phyloP scores from a whole-genome alignment of 2,888 invertebrate species.

The Chesias legatella region DNA sequence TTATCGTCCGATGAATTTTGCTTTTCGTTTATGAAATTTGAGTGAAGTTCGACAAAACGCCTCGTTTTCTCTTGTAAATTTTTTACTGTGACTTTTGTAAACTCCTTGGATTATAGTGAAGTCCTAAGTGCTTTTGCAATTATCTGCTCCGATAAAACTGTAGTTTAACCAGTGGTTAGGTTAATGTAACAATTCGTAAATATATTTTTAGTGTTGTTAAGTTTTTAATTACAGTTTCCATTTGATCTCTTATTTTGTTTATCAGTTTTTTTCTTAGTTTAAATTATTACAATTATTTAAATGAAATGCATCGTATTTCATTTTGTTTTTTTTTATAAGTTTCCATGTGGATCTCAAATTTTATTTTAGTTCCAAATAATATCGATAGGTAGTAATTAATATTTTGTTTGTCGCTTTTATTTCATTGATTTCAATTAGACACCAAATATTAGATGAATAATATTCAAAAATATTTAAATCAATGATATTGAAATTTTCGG shows the following conservation, averaged over 20 bases:
- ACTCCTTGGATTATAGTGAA: conserved; percentile 7
- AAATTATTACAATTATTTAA: conserved; percentile 58
- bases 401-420: conserved; percentile 43
- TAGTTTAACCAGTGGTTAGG: conserved; percentile 22
- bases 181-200: conserved; percentile 24
- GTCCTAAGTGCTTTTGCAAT: conserved; percentile 17
- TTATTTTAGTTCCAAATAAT: conserved; percentile 74
- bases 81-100: conserved; percentile 27
- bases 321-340: conserved; percentile 39
- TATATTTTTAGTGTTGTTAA: conserved; percentile 58
- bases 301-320: conserved; percentile 11
- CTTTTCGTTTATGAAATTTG: conserved; percentile 56
- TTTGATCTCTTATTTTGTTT: conserved; percentile 76
- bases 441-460: conserved; percentile 76
- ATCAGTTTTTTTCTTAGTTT: conserved; percentile 62
- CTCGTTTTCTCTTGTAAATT: conserved; percentile 34
- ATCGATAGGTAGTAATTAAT: conserved; percentile 63
- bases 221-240: conserved; percentile 69
- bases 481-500: conserved; percentile 29
- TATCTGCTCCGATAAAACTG: conserved; percentile 14
- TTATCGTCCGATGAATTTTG: conserved; percentile 54
- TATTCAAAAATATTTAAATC: conserved; percentile 34
- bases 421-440: conserved; percentile 57
- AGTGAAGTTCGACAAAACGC: conserved; percentile 79
- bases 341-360: conserved; percentile 68